Evolutionary conservation across 2,113 vertebrate species (phyloP).

Genomic region (Tupaia tana): DNA sequence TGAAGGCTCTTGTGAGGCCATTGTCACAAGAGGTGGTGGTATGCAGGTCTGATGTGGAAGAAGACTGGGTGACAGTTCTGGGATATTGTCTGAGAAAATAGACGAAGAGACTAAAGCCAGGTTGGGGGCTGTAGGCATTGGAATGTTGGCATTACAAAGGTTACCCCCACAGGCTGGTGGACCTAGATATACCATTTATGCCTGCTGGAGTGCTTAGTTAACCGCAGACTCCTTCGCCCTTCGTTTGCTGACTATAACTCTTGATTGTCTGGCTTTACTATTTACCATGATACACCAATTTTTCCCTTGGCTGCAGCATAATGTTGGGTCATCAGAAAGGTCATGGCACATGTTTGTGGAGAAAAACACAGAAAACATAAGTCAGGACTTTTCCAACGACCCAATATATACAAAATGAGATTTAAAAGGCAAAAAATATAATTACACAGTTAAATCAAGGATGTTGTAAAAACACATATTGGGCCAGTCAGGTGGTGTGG

Average conservation of each 20-base stretch:
- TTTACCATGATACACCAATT: neutral
- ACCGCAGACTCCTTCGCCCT: neutral
- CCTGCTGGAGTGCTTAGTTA: neutral
- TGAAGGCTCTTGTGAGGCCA: neutral
- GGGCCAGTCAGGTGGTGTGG: no score
- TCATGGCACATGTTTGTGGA: no score
- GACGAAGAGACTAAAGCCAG: neutral
- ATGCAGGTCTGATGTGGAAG: neutral
- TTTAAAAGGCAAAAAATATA: constrained; percentile 9
- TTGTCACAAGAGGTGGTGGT: neutral
- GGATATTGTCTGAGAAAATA: neutral
- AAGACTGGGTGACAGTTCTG: neutral
- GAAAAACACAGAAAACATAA: no score
- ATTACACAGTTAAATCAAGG: constrained; percentile 16
- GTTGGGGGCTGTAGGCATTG: neutral
- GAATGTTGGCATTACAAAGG: neutral
- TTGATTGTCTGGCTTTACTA: neutral
- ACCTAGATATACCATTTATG: neutral
- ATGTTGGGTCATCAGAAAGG: no score
- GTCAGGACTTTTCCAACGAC: no score
- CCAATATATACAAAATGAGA: constrained; percentile 7
- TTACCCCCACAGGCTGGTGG: neutral
- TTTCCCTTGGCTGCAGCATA: neutral
- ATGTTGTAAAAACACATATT: neutral
- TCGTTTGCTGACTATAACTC: neutral